A percentile compares a stretch with the other conserved stretches of the same genome.
phyloP scores from a whole-genome alignment of 2,113 vertebrate species.

The Rhabdornis inornatus region DNA sequence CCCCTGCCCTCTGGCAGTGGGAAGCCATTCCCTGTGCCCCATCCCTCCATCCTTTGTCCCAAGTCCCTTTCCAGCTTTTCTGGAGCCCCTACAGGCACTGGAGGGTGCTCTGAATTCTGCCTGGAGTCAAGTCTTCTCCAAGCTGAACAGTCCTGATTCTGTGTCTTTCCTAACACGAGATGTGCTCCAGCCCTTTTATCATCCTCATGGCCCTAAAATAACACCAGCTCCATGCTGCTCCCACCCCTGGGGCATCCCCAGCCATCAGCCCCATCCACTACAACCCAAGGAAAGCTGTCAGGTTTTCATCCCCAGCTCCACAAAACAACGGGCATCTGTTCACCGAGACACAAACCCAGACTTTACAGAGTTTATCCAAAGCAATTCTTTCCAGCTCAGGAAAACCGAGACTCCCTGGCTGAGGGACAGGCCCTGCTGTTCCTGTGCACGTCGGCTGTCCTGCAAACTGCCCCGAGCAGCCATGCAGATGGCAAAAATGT shows the following conservation, averaged over 20 bases:
- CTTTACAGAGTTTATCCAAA: constrained; percentile 6
- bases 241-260: neutral
- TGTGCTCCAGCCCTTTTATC: neutral
- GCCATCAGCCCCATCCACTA: rapidly evolving
- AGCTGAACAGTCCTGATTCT: neutral
- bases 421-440: neutral
- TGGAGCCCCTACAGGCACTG: neutral
- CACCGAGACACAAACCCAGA: neutral
- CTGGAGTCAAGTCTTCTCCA: neutral
- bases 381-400: constrained; percentile 25
- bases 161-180: neutral
- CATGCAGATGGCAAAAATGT: neutral
- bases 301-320: neutral
- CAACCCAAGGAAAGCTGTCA: neutral
- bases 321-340: constrained; percentile 23
- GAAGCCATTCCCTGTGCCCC: neutral
- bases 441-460: neutral
- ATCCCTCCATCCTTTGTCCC: neutral
- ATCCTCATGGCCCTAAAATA: neutral
- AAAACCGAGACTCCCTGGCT: neutral
- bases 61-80: neutral
- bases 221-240: rapidly evolving
- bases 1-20: neutral
- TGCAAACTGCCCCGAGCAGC: neutral
- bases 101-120: neutral